These are phyloP conservation scores for Otocyon megalotis DNA, from an alignment of 2,113 vertebrate genomes.

Conservation along the genomic window DNA sequence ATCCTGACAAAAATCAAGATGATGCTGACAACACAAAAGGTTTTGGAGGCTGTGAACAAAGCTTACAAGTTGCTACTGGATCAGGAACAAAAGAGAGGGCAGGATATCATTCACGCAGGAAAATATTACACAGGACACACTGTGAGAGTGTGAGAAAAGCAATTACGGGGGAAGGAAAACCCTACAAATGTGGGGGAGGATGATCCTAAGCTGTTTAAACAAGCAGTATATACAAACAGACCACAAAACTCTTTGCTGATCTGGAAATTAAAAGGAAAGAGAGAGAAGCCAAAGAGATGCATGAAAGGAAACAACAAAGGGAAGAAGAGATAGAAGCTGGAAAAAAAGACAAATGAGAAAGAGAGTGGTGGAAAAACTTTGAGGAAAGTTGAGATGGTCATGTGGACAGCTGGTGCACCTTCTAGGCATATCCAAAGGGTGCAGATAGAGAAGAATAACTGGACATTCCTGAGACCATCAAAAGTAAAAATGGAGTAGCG, in stretches of 20 bases:
- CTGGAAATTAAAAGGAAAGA: constrained; percentile 99
- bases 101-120: constrained; percentile 97
- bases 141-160: constrained; percentile 97
- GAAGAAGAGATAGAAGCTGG: constrained; percentile 98
- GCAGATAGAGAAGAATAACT: constrained; percentile 97
- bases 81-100: constrained; percentile 97
- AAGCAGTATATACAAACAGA: constrained; percentile 97
- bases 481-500: constrained; percentile 99
- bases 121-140: constrained; percentile 96
- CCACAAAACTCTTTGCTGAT: constrained; percentile 98
- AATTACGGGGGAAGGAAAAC: constrained; percentile 96
- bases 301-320: constrained; percentile 97
- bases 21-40: constrained; percentile 95
- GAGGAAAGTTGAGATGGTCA: constrained; percentile 98
- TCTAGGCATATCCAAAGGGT: constrained; percentile 95
- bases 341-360: constrained; percentile 96
- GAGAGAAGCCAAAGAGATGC: constrained; percentile 98
- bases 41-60: constrained; percentile 99
- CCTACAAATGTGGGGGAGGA: constrained; percentile 93
- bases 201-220: constrained; percentile 95
- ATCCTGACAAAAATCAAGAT: constrained; percentile 98
- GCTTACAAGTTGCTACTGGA: constrained; percentile 97
- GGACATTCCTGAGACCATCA: constrained; percentile 97
- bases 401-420: constrained; percentile 98
- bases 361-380: constrained; percentile 99